Evolutionary conservation across 2,888 invertebrate genomes (phyloP).

Genomic region (Platerodrilus igneus): DNA sequence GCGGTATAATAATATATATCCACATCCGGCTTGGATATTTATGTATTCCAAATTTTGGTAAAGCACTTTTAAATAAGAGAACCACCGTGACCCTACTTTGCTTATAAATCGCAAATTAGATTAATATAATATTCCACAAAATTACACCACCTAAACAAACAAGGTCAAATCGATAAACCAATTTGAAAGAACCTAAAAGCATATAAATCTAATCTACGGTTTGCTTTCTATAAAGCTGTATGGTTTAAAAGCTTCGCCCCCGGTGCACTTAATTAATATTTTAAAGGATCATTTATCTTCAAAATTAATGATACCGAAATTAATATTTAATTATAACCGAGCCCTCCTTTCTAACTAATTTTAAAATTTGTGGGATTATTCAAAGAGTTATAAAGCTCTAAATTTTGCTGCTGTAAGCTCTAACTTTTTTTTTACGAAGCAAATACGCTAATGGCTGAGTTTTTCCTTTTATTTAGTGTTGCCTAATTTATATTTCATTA

Average conservation of each 20-base stretch:
- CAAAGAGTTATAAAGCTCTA: conserved; percentile 10
- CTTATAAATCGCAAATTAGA: no score
- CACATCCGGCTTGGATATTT: no score
- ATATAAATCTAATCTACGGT: conserved; percentile 22
- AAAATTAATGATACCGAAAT: conserved; percentile 44
- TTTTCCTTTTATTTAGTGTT: no score
- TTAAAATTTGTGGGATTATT: conserved; percentile 22
- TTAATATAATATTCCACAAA: no score
- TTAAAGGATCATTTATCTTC: conserved; percentile 44
- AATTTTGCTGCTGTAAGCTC: conserved; percentile 13
- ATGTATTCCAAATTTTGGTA: no score
- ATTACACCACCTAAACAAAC: no score
- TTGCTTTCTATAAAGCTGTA: conserved; percentile 23
- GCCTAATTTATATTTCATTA: no score
- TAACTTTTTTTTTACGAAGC: no score
- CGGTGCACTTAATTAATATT: conserved; percentile 43
- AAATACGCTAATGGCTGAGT: no score
- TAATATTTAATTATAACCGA: conserved; percentile 43
- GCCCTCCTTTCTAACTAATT: conserved; percentile 34
- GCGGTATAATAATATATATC: no score
- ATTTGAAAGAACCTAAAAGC: conserved; percentile 18
- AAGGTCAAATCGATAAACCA: conserved; percentile 21
- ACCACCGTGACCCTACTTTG: no score
- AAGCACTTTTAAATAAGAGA: no score
- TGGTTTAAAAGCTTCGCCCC: conserved; percentile 31